Base-by-base conservation (phyloP, 2,797 vertebrate genomes). In the Thaleichthys pacificus region DNA sequence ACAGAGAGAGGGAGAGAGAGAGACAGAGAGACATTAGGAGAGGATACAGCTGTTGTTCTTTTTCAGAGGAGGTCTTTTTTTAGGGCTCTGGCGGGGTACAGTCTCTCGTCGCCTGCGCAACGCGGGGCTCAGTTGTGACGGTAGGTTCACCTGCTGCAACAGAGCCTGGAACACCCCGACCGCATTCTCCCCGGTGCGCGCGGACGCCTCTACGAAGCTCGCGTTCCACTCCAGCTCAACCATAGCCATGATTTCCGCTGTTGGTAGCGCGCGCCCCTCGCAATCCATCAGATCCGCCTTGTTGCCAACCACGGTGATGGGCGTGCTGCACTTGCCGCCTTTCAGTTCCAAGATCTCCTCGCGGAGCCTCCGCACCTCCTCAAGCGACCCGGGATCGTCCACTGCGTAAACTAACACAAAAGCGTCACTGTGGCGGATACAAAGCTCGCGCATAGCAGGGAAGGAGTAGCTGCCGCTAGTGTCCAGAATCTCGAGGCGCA, bases 381-480 rank as follows among this genome's bases (percentile, higher is more conserved):
- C 86, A n/a, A 93, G 83, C 15, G 92, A 91, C 15, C 61, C 87
- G 1, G 85, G 80, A 30, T 93, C 85, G 22, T 87, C 86, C 54
- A 90, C 81, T 0, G 90, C 83, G 84, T 91, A 93, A 67, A 93
- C 92, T 9, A 94, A 85, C 14, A 87, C 92, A 66, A 94, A 91
- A 0, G 90, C 91, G 76, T 93, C 89, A 0, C 86, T 88, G 80
- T 89, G 89, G 2, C 86, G 85, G 80, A 94, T 93, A 75, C 89
- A 77, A n/a, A 94, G 90, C 74, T 91, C 84, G 56, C 91, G 86
- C 93, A 93, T 93, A 69, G 93, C 93, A 24, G 93, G 93, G 85
- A 94, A 94, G 4, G 92, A 84, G 83, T 92, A 94, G 78, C 91
- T 93, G 58, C 93, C 93, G 72, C 92, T 92, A 0, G 93, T 93